Percentiles rank a stretch among this genome's conserved stretches.
These are phyloP conservation scores for Mionectes macconnelli DNA, from an alignment of 2,113 vertebrate species.

Conservation along the genomic window DNA sequence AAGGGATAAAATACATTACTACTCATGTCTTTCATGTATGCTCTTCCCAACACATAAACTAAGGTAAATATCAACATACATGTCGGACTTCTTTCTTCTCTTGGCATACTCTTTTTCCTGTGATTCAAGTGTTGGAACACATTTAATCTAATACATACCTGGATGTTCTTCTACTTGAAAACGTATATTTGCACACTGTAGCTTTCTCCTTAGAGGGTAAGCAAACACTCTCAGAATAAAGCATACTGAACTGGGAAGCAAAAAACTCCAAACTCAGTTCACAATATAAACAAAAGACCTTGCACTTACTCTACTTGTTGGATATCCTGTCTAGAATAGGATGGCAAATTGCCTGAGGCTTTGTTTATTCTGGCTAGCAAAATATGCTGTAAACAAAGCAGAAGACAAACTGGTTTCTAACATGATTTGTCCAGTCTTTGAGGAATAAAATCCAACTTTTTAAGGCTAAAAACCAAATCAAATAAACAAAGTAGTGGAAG, in stretches of 20 bases:
- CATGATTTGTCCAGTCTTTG: background rate
- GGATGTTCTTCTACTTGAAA: background rate
- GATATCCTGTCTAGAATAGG: background rate
- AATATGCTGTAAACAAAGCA: background rate
- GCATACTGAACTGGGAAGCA: background rate
- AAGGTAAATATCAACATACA: background rate
- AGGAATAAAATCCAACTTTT: background rate
- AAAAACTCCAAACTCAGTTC: background rate
- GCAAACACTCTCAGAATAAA: background rate
- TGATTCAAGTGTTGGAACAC: background rate
- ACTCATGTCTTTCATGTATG: background rate
- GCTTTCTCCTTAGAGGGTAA: background rate
- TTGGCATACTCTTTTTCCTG: background rate
- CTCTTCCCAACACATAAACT: background rate
- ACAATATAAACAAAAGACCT: background rate
- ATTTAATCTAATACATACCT: background rate
- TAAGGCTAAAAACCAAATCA: background rate
- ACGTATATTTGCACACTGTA: background rate
- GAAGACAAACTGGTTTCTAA: background rate
- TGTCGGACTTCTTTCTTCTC: background rate
- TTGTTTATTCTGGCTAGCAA: slow-evolving; percentile 12
- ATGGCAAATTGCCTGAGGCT: background rate
- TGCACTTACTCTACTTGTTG: slow-evolving; percentile 1
- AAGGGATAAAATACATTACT: background rate
- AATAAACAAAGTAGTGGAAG: background rate